phyloP scores from a whole-genome alignment of 2,888 invertebrate genomes.

The Drosophila austrosaltans region DNA sequence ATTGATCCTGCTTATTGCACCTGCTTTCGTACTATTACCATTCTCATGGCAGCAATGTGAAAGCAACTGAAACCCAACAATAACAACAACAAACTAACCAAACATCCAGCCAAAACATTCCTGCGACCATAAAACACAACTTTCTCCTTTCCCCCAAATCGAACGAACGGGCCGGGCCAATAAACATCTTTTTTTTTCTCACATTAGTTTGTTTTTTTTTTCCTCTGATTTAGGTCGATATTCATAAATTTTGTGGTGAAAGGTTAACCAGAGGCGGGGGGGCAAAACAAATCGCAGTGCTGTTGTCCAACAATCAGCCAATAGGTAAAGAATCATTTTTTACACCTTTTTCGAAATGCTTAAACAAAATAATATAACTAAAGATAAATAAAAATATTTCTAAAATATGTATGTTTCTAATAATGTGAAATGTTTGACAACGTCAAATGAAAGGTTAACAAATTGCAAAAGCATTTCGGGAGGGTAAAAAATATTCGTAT shows the following conservation, averaged over 20 bases:
- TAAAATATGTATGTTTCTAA: too few relatives aligned
- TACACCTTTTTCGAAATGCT: too few relatives aligned
- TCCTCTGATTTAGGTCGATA: neutral
- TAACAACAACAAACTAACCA: neutral
- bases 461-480: too few relatives aligned
- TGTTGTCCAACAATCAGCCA: too few relatives aligned
- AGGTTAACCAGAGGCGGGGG: neutral
- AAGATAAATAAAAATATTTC: too few relatives aligned
- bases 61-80: constrained; percentile 5
- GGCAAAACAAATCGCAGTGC: too few relatives aligned
- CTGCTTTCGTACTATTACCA: constrained; percentile 11
- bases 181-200: neutral
- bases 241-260: constrained; percentile 3
- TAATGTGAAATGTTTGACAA: too few relatives aligned
- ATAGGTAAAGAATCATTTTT: too few relatives aligned
- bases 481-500: too few relatives aligned
- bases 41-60: constrained; percentile 2
- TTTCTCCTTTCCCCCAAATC: constrained; percentile 62
- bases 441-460: too few relatives aligned
- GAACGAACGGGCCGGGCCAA: neutral
- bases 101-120: constrained; percentile 7
- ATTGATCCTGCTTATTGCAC: constrained; percentile 1
- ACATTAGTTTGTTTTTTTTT: neutral
- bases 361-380: too few relatives aligned
- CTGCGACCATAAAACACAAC: constrained; percentile 37